phyloP scores from a whole-genome alignment of 2,797 vertebrate genomes.

The Masticophis lateralis region DNA sequence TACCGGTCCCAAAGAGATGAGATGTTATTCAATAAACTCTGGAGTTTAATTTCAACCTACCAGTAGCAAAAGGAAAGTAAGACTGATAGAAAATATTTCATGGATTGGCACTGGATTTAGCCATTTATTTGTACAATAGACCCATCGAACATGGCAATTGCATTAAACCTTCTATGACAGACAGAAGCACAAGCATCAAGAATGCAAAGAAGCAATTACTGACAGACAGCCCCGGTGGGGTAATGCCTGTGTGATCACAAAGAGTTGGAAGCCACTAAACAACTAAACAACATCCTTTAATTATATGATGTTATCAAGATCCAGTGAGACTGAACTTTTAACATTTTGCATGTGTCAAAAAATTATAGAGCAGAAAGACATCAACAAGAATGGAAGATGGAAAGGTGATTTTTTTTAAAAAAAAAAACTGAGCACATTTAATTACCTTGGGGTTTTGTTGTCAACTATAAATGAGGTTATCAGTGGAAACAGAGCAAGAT shows the following conservation, averaged over 20 bases:
- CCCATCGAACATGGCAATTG: not conserved
- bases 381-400: not conserved
- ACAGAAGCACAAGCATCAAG: not conserved
- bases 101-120: not conserved
- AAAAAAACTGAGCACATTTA: not conserved
- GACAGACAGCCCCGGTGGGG: not conserved
- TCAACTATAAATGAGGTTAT: slow-evolving; percentile 8
- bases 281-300: not conserved
- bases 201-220: not conserved
- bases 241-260: not conserved
- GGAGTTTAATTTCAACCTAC: not conserved
- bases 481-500: not conserved
- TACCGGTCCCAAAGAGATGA: not conserved
- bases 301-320: not conserved
- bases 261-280: not conserved
- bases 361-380: not conserved
- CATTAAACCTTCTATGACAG: not conserved
- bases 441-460: not conserved
- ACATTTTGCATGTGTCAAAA: not conserved
- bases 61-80: not conserved
- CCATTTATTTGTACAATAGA: not conserved
- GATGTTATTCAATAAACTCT: not conserved
- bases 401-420: not conserved
- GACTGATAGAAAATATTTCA: not conserved
- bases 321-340: not conserved